These are phyloP conservation scores for Heliconius ismenius DNA, from an alignment of 2,888 invertebrate genomes.

Conservation along the genomic window DNA sequence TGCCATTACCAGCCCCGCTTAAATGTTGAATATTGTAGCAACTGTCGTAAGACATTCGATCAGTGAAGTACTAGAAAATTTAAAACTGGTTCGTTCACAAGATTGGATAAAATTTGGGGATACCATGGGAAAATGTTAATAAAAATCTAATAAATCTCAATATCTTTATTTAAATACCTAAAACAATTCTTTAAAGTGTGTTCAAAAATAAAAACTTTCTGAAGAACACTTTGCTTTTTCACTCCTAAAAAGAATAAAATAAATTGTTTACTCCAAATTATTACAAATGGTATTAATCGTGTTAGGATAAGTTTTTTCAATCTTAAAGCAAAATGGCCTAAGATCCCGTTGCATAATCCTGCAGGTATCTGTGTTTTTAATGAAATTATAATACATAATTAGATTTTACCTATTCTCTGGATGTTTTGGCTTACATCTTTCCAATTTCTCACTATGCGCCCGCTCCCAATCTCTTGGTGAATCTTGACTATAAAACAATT, in stretches of 20 bases:
- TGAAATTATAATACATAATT: too few species aligned
- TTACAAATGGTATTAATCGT: too few species aligned
- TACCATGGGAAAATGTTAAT: neutral
- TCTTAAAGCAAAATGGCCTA: too few species aligned
- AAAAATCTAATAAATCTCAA: neutral
- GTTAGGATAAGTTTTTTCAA: too few species aligned
- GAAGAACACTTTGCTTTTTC: constrained; percentile 62
- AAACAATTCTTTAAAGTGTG: constrained; percentile 30
- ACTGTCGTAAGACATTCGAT: constrained; percentile 50
- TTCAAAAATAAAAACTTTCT: constrained; percentile 67
- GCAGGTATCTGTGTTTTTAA: too few species aligned
- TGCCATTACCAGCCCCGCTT: constrained; percentile 50
- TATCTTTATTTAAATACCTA: constrained; percentile 30
- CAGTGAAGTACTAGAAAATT: constrained; percentile 33
- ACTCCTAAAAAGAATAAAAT: constrained; percentile 56
- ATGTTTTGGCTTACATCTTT: constrained; percentile 54
- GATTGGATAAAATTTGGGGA: neutral
- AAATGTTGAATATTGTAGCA: constrained; percentile 19
- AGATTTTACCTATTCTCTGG: constrained; percentile 45
- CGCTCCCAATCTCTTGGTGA: constrained; percentile 63
- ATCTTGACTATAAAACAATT: constrained; percentile 51
- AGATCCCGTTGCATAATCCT: too few species aligned
- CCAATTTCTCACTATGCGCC: constrained; percentile 65
- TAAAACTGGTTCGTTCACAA: neutral
- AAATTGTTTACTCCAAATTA: neutral